Evolutionary conservation across 1,140 invertebrate species (phyloP).

Genomic region (Campodea augens): DNA sequence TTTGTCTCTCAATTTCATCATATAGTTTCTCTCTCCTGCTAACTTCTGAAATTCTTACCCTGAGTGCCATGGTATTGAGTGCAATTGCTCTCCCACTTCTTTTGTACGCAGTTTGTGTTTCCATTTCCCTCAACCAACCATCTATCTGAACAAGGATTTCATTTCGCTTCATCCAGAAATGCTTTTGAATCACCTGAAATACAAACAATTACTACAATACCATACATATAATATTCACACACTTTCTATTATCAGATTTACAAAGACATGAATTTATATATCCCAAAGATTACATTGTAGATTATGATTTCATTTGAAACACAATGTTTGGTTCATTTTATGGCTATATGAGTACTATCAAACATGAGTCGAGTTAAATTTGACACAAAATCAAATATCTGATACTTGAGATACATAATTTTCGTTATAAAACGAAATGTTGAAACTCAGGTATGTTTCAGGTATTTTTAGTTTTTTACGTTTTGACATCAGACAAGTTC

Average conservation of each 20-base stretch:
- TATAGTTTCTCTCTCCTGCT: not conserved
- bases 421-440: no score
- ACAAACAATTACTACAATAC: constrained; percentile 6
- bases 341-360: not conserved
- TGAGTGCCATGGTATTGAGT: constrained; percentile 51
- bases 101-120: constrained; percentile 49
- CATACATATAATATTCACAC: not conserved
- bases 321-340: not conserved
- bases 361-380: not conserved
- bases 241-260: not conserved
- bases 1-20: not conserved
- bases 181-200: constrained; percentile 65
- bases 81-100: constrained; percentile 49
- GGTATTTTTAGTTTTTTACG: no score
- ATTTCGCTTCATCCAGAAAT: constrained; percentile 86
- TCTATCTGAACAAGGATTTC: constrained; percentile 78
- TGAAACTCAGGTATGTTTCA: no score
- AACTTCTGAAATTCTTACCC: constrained; percentile 28
- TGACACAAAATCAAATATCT: no score
- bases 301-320: not conserved
- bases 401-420: no score
- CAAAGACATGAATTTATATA: not conserved
- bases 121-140: constrained; percentile 73
- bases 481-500: no score
- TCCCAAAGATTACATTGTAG: not conserved